A percentile compares a stretch with the other conserved stretches of the same genome.
Evolutionary conservation across 2,113 vertebrate species (phyloP).

Genomic region (Centrocercus urophasianus): DNA sequence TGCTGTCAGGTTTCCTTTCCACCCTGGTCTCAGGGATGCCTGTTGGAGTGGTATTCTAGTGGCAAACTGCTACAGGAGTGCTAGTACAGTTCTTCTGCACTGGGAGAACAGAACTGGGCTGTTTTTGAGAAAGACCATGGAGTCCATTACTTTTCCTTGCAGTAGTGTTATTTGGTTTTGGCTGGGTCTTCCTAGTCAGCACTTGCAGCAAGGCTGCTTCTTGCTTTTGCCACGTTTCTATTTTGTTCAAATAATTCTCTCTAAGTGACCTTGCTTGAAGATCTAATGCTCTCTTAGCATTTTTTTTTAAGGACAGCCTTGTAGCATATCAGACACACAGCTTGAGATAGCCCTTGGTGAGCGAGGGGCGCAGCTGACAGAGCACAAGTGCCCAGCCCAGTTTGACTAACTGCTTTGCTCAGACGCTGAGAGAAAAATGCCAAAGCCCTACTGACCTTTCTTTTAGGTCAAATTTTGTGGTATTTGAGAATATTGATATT

Average conservation of each 20-base stretch:
- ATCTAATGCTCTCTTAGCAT: neutral
- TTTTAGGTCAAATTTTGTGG: neutral
- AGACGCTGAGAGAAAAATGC: neutral
- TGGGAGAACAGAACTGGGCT: neutral
- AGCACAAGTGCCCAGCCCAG: neutral
- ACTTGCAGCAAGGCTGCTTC: neutral
- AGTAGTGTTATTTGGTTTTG: neutral
- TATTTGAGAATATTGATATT: neutral
- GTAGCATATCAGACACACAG: neutral
- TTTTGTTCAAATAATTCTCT: neutral
- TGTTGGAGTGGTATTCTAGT: rapidly evolving
- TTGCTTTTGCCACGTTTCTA: neutral
- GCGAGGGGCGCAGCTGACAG: neutral
- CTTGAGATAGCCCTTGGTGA: neutral
- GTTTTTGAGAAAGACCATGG: neutral
- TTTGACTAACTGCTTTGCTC: neutral
- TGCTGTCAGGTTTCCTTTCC: neutral
- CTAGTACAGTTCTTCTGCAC: neutral
- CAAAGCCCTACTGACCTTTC: neutral
- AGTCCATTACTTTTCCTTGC: neutral
- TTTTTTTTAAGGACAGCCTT: neutral
- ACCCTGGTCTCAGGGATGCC: rapidly evolving
- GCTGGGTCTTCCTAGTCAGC: neutral
- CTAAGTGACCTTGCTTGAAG: neutral
- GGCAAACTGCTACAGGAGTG: neutral